Base-by-base conservation (phyloP, 2,797 vertebrate genomes). In the Spheniscus humboldti region DNA sequence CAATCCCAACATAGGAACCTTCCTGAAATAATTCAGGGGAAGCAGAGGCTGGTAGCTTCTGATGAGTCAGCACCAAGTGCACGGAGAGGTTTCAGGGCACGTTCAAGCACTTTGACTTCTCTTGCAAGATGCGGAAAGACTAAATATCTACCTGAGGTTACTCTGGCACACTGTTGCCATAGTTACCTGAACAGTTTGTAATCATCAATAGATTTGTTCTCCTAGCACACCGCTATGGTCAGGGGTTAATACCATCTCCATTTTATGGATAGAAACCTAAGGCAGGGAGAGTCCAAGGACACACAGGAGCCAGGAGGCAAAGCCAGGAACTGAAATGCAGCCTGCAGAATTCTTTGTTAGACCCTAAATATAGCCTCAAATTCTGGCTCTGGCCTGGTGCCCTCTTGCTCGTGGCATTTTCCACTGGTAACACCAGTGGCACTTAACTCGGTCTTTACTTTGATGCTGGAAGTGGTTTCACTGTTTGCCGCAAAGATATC, bases 21-120 rank as follows among this genome's bases (percentile, higher is more conserved):
- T 85, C 53, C 75, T 78, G 84, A 90, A 89, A 89, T 88, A 86
- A 74, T 30, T 67, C 55, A 7, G 11, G 35, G 37, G 53, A 89
- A 59, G 41, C 47, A 88, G 80, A 15, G 31, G n/a, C 62, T 88
- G 71, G 69, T 30, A 52, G 41, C 27, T 72, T 43, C 31, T 64
- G 66, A 48, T 91, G 88, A 91, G 43, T 84, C 87, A 94, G 95
- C 93, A 56, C 16, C 0, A 5, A 33, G 27, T 2, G 11, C 10
- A 11, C 4, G 3, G 37, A 48, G 47, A 53, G 37, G 9, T 28
- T 74, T 91, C 78, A 31, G 63, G 77, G 57, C 72, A 64, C 13
- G 0, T 27, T 63, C 9, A 6, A 39, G 35, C 43, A 68, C 69
- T 37, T 20, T 20, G 69, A 64, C 43, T 76, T 57, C 18, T 43